A percentile compares a stretch with the other conserved stretches of the same genome.
Evolutionary conservation across 2,113 vertebrate species (phyloP).

Genomic region (Pristiophorus japonicus): DNA sequence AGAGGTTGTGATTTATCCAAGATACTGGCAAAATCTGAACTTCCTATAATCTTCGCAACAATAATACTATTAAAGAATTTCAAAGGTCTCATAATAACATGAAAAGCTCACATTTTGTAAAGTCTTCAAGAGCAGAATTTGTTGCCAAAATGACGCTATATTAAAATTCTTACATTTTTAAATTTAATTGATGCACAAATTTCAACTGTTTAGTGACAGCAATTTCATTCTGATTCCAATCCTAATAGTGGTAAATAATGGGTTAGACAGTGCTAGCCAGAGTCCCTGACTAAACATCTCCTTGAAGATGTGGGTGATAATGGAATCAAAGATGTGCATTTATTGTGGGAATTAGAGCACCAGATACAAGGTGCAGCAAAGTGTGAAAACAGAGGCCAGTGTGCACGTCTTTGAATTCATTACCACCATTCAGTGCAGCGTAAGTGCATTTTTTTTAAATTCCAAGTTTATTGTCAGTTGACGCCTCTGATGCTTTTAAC

Average conservation of each 20-base stretch:
- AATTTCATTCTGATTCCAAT: background rate
- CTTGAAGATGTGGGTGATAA: background rate
- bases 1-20: background rate
- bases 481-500: background rate
- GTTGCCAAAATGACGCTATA: background rate
- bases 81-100: background rate
- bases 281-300: background rate
- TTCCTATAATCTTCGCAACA: background rate
- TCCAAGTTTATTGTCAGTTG: background rate
- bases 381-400: background rate
- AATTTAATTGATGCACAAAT: background rate
- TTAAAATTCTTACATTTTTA: background rate
- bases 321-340: background rate
- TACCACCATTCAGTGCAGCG: background rate
- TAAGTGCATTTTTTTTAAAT: background rate
- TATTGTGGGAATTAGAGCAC: background rate
- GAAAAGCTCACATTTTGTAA: background rate
- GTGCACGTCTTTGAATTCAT: background rate
- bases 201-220: background rate
- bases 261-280: background rate
- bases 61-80: background rate
- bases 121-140: background rate
- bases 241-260: background rate
- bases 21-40: background rate
- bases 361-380: background rate